Percentiles rank a stretch among this genome's conserved stretches.
These are phyloP conservation scores for Diploptera punctata DNA, from an alignment of 2,888 invertebrate species.

Conservation along the genomic window DNA sequence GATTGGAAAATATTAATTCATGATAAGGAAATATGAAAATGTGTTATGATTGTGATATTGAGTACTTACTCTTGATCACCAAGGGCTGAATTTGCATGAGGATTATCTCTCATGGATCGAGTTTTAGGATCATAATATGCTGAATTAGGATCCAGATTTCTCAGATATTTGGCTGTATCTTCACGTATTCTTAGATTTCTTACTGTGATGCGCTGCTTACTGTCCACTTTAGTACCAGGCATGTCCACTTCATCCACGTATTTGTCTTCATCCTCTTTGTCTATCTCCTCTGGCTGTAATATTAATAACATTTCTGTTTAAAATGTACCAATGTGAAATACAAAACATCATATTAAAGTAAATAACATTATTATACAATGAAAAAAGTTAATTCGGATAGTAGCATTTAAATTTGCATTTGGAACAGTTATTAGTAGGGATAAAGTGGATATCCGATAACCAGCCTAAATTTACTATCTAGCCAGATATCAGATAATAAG, in stretches of 20 bases:
- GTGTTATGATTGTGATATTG: too few species aligned
- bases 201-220: slow-evolving; percentile 98
- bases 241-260: slow-evolving; percentile 95
- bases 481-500: too few species aligned
- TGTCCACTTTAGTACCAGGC: slow-evolving; percentile 99
- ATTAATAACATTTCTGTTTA: background rate
- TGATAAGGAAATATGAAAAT: too few species aligned
- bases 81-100: slow-evolving; percentile 62
- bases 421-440: too few species aligned
- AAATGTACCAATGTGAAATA: too few species aligned
- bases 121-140: slow-evolving; percentile 99
- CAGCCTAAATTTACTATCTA: too few species aligned
- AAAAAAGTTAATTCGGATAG: too few species aligned
- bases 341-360: too few species aligned
- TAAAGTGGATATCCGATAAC: too few species aligned
- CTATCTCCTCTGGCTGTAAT: slow-evolving; percentile 67
- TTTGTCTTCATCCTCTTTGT: slow-evolving; percentile 90
- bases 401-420: too few species aligned
- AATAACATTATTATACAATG: too few species aligned
- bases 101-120: slow-evolving; percentile 97
- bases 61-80: slow-evolving; percentile 38
- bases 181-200: slow-evolving; percentile 97
- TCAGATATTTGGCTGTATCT: slow-evolving; percentile 97
- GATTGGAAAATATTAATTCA: too few species aligned
- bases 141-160: slow-evolving; percentile 96